Conservation (phyloP, 2,797 vertebrate species). For the Lacerta bilineata region DNA sequence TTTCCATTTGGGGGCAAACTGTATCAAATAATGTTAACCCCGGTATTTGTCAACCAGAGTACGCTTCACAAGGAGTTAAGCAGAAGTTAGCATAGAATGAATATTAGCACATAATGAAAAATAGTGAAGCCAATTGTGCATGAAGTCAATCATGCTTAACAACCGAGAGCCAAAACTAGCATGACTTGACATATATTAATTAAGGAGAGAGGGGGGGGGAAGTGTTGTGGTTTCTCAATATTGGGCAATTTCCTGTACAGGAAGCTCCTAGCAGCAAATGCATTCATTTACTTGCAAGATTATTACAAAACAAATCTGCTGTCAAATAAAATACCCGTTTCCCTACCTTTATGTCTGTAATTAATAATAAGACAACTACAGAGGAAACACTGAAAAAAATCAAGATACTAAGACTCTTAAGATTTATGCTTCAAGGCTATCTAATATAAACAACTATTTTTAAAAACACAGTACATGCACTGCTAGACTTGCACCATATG, state of each 20-base stretch:
- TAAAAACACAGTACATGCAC: background rate
- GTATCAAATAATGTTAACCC: background rate
- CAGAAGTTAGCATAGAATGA: background rate
- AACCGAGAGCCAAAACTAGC: background rate
- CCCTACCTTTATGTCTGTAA: background rate
- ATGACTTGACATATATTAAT: background rate
- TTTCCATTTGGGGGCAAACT: background rate
- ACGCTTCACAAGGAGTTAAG: background rate
- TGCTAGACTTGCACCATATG: background rate
- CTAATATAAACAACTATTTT: background rate
- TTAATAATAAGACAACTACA: slow-evolving; percentile 23
- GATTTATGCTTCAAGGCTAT: background rate
- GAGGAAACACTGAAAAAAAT: background rate
- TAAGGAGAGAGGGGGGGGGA: background rate
- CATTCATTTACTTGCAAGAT: background rate
- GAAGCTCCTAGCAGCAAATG: background rate
- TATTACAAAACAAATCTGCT: background rate
- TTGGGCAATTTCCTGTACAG: slow-evolving; percentile 27
- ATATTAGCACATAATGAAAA: background rate
- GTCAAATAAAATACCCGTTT: slow-evolving; percentile 2
- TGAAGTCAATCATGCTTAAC: background rate
- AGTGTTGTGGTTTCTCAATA: background rate
- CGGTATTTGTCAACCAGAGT: background rate
- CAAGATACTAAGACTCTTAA: slow-evolving; percentile 7
- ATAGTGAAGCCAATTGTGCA: background rate